Evolutionary conservation across 2,113 vertebrate species (phyloP), one percentile per base, ranked within the genome.

Genomic region (Verasper variegatus): DNA sequence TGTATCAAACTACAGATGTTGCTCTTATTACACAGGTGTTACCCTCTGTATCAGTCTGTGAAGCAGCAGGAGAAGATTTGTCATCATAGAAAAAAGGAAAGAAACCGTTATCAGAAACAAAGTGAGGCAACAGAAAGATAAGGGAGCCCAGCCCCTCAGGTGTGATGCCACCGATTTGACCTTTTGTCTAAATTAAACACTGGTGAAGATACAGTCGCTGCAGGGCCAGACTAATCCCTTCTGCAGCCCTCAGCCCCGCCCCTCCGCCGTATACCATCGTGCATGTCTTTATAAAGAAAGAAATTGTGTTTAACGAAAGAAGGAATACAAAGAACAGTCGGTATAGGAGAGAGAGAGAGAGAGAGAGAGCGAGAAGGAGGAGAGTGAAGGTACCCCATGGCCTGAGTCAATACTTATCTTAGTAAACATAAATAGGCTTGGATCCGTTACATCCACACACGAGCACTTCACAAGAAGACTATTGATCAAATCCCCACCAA

Each of bases 401-500:
- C 86, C 75, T 82, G 63, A 88, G 82, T 88, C 83, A 56, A 91
- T 87, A 91, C 69, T 77, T 58, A 81, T 86, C 76, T 87, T 72
- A 71, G 85, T 65, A 80, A 84, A 84, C 86, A 89, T 70, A 86
- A 84, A 88, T 76, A 56, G 79, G 78, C 83, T 82, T 74, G 77
- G 82, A 89, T 86, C 54, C 71, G 81, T 83, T 85, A 75, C 75
- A 85, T 88, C 80, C 81, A 78, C 86, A 87, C 68, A 31, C 27
- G 15, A 68, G 52, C 67, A 76, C 65, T 67, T 81, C 82, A 75
- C 76, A 87, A 72, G 69, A 65, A 71, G 69, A 75, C 60, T 88
- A 90, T 88, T 82, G 88, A 92, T 92, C 86, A 91, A 45, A 85
- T 63, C 45, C 68, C 45, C 71, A 76, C 84, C 83, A 65, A 82